Evolutionary conservation across 2,797 vertebrate species (phyloP).

Genomic region (Pseudomugil gertrudae): DNA sequence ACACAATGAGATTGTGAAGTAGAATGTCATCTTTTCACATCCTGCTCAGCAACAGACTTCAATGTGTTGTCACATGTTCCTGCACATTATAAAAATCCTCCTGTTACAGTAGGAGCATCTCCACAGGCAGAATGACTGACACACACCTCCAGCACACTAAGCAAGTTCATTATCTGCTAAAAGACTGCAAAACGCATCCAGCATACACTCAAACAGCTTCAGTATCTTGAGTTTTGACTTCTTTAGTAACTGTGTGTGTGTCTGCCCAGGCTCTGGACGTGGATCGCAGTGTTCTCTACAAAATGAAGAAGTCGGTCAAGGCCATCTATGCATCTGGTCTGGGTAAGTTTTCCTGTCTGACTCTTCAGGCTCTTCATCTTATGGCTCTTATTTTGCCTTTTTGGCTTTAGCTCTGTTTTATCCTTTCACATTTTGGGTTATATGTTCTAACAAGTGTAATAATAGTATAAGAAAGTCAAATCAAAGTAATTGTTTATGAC

Average conservation of each 20-base stretch:
- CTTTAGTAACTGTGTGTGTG: conserved; percentile 41
- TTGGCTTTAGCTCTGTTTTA: too few species aligned
- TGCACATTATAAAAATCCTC: not conserved
- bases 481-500: not conserved
- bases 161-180: not conserved
- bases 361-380: not conserved
- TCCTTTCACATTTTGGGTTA: not conserved
- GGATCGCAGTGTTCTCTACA: conserved; percentile 96
- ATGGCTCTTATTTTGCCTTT: not conserved
- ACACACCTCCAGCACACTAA: not conserved
- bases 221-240: not conserved
- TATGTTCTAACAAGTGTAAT: not conserved
- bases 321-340: conserved; percentile 96
- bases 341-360: conserved; percentile 84
- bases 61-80: not conserved
- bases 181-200: not conserved
- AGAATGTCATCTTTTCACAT: not conserved
- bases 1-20: not conserved
- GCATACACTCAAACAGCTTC: not conserved
- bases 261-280: conserved; percentile 91
- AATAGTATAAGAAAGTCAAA: not conserved
- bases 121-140: too few species aligned
- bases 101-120: not conserved
- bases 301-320: conserved; percentile 99
- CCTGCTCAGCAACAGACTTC: not conserved